A percentile compares a stretch with the other conserved stretches of the same genome.
phyloP scores from a whole-genome alignment of 1,140 invertebrate genomes.

The Nilaparvata lugens region DNA sequence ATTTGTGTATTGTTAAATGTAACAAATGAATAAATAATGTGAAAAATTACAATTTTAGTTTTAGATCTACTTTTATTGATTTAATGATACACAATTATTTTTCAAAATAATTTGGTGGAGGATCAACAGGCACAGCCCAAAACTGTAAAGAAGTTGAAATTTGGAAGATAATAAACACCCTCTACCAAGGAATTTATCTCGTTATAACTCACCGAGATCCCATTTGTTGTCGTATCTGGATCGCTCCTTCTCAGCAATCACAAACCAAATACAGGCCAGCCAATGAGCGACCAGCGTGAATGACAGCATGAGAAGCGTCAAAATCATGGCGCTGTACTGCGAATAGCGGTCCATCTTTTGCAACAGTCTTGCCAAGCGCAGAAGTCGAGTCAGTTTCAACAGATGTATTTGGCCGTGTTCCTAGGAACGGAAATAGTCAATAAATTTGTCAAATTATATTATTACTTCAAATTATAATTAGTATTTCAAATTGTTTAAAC shows the following conservation, averaged over 20 bases:
- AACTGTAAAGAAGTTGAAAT: too few relatives aligned
- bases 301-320: constrained; percentile 89
- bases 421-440: constrained; percentile 33
- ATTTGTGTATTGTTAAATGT: too few relatives aligned
- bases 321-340: constrained; percentile 93
- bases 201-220: constrained; percentile 62
- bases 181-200: neutral
- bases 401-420: constrained; percentile 80
- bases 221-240: constrained; percentile 55
- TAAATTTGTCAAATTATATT: too few relatives aligned
- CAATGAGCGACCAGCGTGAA: constrained; percentile 97
- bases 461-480: too few relatives aligned
- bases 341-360: constrained; percentile 97
- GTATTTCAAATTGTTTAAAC: too few relatives aligned
- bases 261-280: constrained; percentile 98
- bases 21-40: too few relatives aligned
- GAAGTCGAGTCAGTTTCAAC: constrained; percentile 86
- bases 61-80: too few relatives aligned
- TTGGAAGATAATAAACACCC: too few relatives aligned
- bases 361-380: constrained; percentile 84
- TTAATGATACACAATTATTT: too few relatives aligned
- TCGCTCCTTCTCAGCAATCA: constrained; percentile 87
- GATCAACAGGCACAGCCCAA: too few relatives aligned
- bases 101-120: too few relatives aligned
- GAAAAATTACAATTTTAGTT: too few relatives aligned